Evolutionary conservation across 2,113 vertebrate species (phyloP).

Genomic region (Struthio camelus): DNA sequence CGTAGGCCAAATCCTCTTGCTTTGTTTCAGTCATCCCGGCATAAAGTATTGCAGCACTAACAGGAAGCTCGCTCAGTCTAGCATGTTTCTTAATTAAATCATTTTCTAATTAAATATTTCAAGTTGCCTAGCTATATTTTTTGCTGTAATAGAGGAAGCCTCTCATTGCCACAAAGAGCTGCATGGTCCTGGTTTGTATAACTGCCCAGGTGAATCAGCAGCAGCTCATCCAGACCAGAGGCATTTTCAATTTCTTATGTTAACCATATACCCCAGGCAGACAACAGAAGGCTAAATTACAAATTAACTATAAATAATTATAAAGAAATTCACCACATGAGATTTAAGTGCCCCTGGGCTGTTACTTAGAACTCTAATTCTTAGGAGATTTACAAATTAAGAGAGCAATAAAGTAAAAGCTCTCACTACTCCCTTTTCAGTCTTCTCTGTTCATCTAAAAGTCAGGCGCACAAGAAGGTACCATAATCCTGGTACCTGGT

Average conservation of each 20-base stretch:
- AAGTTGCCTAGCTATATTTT: too few species aligned
- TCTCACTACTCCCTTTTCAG: not conserved
- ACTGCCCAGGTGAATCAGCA: not conserved
- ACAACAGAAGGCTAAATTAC: not conserved
- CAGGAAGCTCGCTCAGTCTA: not conserved
- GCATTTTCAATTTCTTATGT: rapidly evolving
- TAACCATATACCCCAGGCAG: not conserved
- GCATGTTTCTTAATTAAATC: not conserved
- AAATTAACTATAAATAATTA: not conserved
- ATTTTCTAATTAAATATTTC: not conserved
- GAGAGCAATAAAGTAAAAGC: not conserved
- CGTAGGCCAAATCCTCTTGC: not conserved
- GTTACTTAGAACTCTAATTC: not conserved
- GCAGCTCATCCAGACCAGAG: not conserved
- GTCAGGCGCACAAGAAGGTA: not conserved
- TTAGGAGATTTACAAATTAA: not conserved
- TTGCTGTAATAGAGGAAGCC: not conserved
- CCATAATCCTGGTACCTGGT: not conserved
- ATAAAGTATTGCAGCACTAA: not conserved
- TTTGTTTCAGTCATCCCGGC: not conserved
- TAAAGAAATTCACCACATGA: not conserved
- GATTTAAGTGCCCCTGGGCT: not conserved
- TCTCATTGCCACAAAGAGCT: not conserved
- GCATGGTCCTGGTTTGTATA: not conserved
- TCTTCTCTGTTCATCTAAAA: not conserved